phyloP scores from a whole-genome alignment of 2,113 vertebrate genomes.

The Cebidichthys violaceus region DNA sequence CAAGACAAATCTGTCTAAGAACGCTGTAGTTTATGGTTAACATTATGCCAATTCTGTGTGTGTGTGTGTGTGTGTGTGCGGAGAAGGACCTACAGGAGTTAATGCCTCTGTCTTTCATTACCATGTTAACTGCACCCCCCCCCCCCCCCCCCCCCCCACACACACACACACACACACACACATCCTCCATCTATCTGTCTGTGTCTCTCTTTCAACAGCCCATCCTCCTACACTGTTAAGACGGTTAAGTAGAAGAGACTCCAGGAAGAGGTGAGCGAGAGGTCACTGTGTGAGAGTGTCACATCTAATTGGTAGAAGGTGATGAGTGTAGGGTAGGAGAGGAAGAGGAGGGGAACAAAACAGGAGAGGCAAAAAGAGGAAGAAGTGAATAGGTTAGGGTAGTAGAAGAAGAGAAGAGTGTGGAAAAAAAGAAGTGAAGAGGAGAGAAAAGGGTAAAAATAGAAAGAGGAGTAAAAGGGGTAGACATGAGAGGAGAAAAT shows the following conservation, averaged over 20 bases:
- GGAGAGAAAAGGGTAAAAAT: background rate
- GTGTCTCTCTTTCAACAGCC: conserved; percentile 43
- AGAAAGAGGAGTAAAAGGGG: background rate
- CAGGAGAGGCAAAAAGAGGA: background rate
- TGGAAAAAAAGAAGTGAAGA: background rate
- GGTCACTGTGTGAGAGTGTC: conserved; percentile 64
- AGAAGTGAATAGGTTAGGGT: background rate
- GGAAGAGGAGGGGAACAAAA: conserved; percentile 5
- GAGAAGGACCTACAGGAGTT: conserved; percentile 25
- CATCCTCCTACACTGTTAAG: conserved; percentile 68
- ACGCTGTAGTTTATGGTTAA: conserved; percentile 24
- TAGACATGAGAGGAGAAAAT: background rate
- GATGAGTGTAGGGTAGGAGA: conserved; percentile 37
- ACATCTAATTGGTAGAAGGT: conserved; percentile 52
- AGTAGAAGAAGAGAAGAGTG: conserved; percentile 2
- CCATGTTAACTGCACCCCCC: conserved; percentile 36
- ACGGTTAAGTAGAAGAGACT: conserved; percentile 57
- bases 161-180: conserved; percentile 8
- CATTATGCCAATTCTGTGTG: conserved; percentile 14
- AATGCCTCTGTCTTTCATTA: conserved; percentile 68
- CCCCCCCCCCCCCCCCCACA: too few relatives aligned
- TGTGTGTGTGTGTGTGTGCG: conserved; percentile 7
- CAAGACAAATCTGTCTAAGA: background rate
- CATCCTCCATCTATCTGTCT: conserved; percentile 18
- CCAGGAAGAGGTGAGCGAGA: conserved; percentile 65